These are phyloP conservation scores for Atta colombica DNA, from an alignment of 1,140 invertebrate species.

Conservation along the genomic window DNA sequence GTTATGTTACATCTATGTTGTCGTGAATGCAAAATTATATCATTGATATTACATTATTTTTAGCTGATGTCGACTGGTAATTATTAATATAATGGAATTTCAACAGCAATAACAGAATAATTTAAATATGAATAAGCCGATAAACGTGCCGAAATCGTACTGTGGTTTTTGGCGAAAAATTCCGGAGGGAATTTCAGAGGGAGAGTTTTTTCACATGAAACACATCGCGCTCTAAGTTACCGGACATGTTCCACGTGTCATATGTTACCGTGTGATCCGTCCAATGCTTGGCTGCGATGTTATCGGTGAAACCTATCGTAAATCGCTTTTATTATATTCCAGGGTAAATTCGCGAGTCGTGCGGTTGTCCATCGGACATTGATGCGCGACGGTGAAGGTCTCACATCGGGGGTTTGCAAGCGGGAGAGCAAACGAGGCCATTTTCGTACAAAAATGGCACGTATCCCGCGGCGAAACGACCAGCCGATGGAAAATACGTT, in stretches of 20 bases:
- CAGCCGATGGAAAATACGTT: constrained; percentile 70
- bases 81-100: constrained; percentile 2
- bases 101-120: background rate
- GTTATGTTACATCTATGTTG: background rate
- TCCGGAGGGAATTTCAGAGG: background rate
- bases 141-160: background rate
- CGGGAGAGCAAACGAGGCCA: constrained; percentile 70
- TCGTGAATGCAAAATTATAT: no score
- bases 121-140: background rate
- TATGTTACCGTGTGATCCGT: constrained; percentile 41
- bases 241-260: constrained; percentile 41
- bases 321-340: constrained; percentile 68
- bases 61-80: no score
- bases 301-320: constrained; percentile 38
- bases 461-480: constrained; percentile 64
- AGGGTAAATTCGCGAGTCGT: constrained; percentile 65
- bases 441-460: constrained; percentile 73
- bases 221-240: constrained; percentile 43
- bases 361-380: constrained; percentile 64
- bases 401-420: constrained; percentile 18
- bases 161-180: constrained; percentile 3
- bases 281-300: constrained; percentile 14
- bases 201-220: constrained; percentile 4
- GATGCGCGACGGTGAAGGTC: constrained; percentile 44
- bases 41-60: no score